phyloP scores from a whole-genome alignment of 1,140 invertebrate genomes.

The Drosophila eugracilis region DNA sequence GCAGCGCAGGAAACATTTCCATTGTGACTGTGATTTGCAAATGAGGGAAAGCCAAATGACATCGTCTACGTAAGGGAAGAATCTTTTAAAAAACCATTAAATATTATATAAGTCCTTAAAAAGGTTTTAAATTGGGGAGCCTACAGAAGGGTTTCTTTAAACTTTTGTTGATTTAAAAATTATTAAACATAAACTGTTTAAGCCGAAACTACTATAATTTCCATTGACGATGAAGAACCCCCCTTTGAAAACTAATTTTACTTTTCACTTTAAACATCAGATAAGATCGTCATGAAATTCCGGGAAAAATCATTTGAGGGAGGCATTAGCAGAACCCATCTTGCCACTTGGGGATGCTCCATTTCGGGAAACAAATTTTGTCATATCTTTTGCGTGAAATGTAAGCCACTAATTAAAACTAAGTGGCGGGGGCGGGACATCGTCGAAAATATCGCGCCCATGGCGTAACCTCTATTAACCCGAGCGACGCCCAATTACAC shows the following conservation, averaged over 20 bases:
- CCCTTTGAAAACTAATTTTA: not conserved
- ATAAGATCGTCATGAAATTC: not conserved
- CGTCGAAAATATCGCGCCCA: conserved; percentile 49
- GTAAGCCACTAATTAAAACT: conserved; percentile 81
- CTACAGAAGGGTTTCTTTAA: not conserved
- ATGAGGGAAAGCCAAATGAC: not conserved
- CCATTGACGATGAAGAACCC: too few relatives aligned
- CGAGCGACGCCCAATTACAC: conserved; percentile 77
- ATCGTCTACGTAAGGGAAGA: not conserved
- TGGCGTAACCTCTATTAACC: conserved; percentile 75
- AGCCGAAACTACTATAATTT: not conserved
- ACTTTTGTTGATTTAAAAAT: too few relatives aligned
- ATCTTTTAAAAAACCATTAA: conserved; percentile 1
- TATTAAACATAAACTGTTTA: not conserved
- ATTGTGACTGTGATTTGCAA: conserved; percentile 6
- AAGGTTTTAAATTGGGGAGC: not conserved
- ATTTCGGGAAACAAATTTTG: conserved; percentile 41
- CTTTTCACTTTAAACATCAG: not conserved
- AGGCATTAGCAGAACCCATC: conserved; percentile 15
- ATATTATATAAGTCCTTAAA: not conserved
- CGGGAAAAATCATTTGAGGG: conserved; percentile 12
- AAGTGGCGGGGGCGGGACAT: conserved; percentile 69
- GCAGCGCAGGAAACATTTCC: not conserved
- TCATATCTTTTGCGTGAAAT: conserved; percentile 56
- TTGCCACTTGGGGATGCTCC: conserved; percentile 13